These are phyloP conservation scores for Drosophila littoralis DNA, from an alignment of 1,140 invertebrate species.

Conservation along the genomic window DNA sequence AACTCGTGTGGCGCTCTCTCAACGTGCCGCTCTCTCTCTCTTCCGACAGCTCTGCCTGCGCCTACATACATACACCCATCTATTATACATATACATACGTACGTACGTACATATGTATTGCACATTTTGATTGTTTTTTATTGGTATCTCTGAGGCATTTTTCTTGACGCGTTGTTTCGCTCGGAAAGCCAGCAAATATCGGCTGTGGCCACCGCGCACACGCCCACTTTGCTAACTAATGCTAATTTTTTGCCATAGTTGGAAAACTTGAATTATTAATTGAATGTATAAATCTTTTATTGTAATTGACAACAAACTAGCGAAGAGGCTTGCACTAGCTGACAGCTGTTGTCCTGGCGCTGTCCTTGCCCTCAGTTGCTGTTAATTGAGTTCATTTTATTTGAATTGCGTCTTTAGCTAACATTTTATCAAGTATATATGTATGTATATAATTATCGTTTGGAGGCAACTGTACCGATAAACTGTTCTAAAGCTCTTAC, in stretches of 20 bases:
- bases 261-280: slow-evolving; percentile 52
- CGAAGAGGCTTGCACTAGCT: not conserved
- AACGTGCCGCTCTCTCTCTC: slow-evolving; percentile 5
- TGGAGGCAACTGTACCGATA: slow-evolving; percentile 27
- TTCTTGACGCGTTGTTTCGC: slow-evolving; percentile 20
- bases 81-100: not conserved
- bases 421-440: not conserved
- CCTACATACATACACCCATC: not conserved
- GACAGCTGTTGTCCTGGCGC: slow-evolving; percentile 46
- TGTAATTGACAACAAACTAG: not conserved
- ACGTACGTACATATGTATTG: not conserved
- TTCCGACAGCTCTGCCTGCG: slow-evolving; percentile 2
- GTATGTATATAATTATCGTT: not conserved
- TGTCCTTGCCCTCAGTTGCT: slow-evolving; percentile 10
- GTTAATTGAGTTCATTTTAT: not conserved
- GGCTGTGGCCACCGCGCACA: slow-evolving; percentile 34
- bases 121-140: slow-evolving; percentile 52
- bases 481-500: not conserved
- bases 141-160: slow-evolving; percentile 63
- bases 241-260: slow-evolving; percentile 7
- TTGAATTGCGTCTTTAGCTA: not conserved
- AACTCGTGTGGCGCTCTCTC: slow-evolving; percentile 60
- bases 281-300: slow-evolving; percentile 32
- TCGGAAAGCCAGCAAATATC: slow-evolving; percentile 44
- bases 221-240: slow-evolving; percentile 23